These are phyloP conservation scores for Hanleya hanleyi DNA, from an alignment of 2,888 invertebrate species.

Conservation along the genomic window DNA sequence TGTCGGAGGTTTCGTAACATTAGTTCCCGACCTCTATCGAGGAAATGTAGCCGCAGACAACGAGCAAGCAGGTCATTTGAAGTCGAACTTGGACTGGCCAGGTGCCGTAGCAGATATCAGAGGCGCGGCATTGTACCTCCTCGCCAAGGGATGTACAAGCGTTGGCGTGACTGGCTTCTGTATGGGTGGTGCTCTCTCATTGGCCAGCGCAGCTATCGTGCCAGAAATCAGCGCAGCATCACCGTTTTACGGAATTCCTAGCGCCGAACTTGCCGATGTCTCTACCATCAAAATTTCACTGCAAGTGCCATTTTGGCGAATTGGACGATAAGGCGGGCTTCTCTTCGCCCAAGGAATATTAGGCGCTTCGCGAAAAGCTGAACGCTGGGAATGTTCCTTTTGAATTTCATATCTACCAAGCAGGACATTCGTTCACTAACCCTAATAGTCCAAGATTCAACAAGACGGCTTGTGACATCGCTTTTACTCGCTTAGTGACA, in stretches of 20 bases:
- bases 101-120: slow-evolving; percentile 63
- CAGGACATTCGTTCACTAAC: slow-evolving; percentile 39
- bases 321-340: slow-evolving; percentile 57
- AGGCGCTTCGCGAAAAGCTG: slow-evolving; percentile 49
- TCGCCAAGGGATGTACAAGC: slow-evolving; percentile 53
- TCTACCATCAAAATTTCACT: slow-evolving; percentile 59
- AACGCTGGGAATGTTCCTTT: slow-evolving; percentile 39
- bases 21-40: slow-evolving; percentile 64
- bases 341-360: slow-evolving; percentile 55
- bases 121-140: slow-evolving; percentile 55
- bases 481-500: slow-evolving; percentile 19
- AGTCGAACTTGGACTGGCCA: slow-evolving; percentile 62
- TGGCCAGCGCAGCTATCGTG: slow-evolving; percentile 55
- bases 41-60: slow-evolving; percentile 58
- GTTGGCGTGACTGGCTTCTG: slow-evolving; percentile 71
- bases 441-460: slow-evolving; percentile 23
- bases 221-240: slow-evolving; percentile 59
- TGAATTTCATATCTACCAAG: slow-evolving; percentile 53
- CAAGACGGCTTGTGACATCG: slow-evolving; percentile 11
- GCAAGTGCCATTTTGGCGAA: slow-evolving; percentile 65
- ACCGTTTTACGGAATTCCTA: slow-evolving; percentile 68
- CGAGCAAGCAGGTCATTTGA: slow-evolving; percentile 64
- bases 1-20: slow-evolving; percentile 49
- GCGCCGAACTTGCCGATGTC: slow-evolving; percentile 50
- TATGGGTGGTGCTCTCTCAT: slow-evolving; percentile 67